Evolutionary conservation across 2,113 vertebrate species (phyloP).

Genomic region (Melanerpes formicivorus): DNA sequence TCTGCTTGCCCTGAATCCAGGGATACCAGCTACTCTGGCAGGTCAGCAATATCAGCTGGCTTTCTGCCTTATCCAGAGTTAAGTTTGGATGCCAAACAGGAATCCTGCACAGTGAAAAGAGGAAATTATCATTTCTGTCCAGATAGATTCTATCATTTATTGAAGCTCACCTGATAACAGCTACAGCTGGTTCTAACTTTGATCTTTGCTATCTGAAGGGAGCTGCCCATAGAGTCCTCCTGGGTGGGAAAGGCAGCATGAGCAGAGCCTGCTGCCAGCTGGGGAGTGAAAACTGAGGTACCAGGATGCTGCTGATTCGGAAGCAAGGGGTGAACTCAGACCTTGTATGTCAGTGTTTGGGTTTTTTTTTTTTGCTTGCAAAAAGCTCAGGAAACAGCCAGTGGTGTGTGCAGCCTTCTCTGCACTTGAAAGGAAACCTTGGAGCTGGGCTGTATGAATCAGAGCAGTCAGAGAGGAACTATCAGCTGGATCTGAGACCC

Average conservation of each 20-base stretch:
- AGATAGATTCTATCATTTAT: background rate
- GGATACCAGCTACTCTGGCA: background rate
- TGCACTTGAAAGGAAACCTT: background rate
- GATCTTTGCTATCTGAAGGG: background rate
- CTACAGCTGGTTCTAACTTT: background rate
- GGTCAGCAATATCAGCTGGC: background rate
- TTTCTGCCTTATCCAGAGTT: background rate
- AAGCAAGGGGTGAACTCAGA: background rate
- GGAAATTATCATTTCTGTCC: slow-evolving; percentile 25
- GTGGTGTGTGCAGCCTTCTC: background rate
- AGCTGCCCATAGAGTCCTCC: background rate
- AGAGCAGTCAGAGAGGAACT: background rate
- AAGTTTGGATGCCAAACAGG: background rate
- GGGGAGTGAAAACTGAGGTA: background rate
- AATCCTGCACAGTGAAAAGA: background rate
- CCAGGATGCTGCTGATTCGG: background rate
- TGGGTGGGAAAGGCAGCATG: background rate
- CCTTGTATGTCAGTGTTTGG: background rate
- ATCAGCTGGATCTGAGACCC: background rate
- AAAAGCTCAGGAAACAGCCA: background rate
- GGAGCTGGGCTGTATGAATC: background rate
- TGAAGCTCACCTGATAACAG: background rate
- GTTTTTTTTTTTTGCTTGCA: background rate
- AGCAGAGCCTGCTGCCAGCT: background rate
- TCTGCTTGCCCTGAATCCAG: background rate